Base-by-base conservation (phyloP, 1,140 invertebrate species). In the Musca vetustissima region DNA sequence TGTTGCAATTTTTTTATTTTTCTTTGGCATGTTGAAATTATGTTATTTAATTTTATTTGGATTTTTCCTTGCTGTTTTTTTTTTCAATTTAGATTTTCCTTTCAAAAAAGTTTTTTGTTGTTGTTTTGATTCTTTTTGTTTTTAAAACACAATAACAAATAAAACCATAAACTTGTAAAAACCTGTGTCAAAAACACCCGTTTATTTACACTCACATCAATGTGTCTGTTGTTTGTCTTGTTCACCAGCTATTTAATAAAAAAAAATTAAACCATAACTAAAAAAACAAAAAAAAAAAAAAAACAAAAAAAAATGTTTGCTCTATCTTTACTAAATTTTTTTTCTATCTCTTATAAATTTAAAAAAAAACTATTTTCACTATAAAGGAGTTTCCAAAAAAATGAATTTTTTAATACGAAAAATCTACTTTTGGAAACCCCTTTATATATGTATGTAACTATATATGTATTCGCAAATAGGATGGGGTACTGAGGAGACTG, bases 171-270 rank as follows among this genome's bases (percentile, higher is more conserved):
- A 43, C 6, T 11, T 43, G 36, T 43, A 43, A 43, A 43, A 43
- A 43, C 36, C 36, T 43, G 36, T 43, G 36, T 43, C n/a, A n/a
- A 43, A 43, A 43, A 43, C 36, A 43, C 36, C 36, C 36, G 36
- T 43, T 36, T 43, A 61, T 61, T 61, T 61, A 61, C 57, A 61
- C 57, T 61, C 57, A 61, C 57, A 61, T 61, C 57, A 61, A 61
- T 61, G 28, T 61, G 57, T 61, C 25, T 61, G 57, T 61, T 61
- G 57, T 61, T 61, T 61, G 57, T 61, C 57, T 61, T 61, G 57
- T 61, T 61, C 57, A 61, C 57, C 57, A 61, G 57, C 57, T 61
- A 43, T 43, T 43, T 43, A 13, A 61, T 19, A 59, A 59, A 11
- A 61, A 43, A 17, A 61, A 61, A 43, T 36, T 13, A 43, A 36